A percentile compares a stretch with the other conserved stretches of the same genome.
Conservation (phyloP, 2,113 vertebrate species). For the Phalacrocorax brasilianus region DNA sequence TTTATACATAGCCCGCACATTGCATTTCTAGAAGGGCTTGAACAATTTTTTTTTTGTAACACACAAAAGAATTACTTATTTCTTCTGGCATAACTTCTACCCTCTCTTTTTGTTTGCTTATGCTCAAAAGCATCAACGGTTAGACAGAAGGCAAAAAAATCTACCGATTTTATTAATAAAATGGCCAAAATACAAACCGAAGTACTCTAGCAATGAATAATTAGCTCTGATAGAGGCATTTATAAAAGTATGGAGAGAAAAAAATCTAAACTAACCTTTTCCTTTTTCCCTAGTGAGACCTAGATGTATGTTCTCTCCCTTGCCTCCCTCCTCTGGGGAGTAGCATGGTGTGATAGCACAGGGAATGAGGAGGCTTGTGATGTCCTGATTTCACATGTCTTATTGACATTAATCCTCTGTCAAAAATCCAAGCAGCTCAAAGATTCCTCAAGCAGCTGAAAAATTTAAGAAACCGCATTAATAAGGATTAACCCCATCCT, state of each 20-base stretch:
- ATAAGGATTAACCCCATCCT: conserved; percentile 35
- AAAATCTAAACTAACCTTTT: conserved; percentile 1
- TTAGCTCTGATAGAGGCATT: neutral
- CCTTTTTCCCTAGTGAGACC: neutral
- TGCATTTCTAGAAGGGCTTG: neutral
- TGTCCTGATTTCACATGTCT: neutral
- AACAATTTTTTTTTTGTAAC: neutral
- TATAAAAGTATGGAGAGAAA: neutral
- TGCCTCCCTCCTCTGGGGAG: neutral
- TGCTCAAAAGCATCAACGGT: neutral
- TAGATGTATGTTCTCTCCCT: neutral
- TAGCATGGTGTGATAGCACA: neutral
- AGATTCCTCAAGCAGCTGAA: conserved; percentile 29
- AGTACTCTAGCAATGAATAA: neutral
- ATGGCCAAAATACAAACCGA: neutral
- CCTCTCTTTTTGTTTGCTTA: neutral
- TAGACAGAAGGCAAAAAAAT: conserved; percentile 10
- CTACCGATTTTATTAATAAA: neutral
- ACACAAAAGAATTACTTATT: neutral
- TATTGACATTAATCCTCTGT: conserved; percentile 38
- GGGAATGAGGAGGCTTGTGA: neutral
- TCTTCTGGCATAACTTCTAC: neutral
- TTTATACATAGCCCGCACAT: neutral
- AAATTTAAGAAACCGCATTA: neutral
- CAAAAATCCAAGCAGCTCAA: conserved; percentile 42